Conservation (phyloP, 2,888 invertebrate genomes). For the Physocephala rufipes region DNA sequence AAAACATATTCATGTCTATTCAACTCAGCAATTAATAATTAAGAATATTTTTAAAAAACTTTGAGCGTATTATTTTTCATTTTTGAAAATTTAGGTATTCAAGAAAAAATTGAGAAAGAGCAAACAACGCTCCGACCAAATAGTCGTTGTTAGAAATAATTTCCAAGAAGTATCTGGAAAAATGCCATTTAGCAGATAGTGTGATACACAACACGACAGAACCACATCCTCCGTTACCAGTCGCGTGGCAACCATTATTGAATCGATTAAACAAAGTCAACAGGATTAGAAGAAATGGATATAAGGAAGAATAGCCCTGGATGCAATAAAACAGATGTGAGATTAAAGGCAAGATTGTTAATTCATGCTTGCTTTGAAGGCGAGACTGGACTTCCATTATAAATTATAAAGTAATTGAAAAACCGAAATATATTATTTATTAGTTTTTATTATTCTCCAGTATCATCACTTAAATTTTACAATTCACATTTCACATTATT, state of each 20-base stretch:
- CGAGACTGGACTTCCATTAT: no score
- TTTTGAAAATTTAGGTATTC: slow-evolving; percentile 23
- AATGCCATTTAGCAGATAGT: slow-evolving; percentile 20
- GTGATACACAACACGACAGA: slow-evolving; percentile 11
- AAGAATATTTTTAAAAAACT: no score
- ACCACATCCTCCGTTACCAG: slow-evolving; percentile 4
- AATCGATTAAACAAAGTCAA: slow-evolving; percentile 52
- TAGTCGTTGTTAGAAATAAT: slow-evolving; percentile 46
- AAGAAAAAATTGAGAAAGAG: slow-evolving; percentile 17
- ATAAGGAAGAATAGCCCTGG: no score
- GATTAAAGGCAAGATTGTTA: no score
- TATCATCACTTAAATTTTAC: slow-evolving; percentile 11
- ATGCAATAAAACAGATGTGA: no score
- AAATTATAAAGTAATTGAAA: no score
- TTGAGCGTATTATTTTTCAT: no score
- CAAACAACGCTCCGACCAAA: slow-evolving; percentile 35
- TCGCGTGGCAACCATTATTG: slow-evolving; percentile 58
- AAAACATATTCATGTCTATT: no score
- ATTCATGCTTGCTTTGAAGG: no score
- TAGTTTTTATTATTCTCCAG: slow-evolving; percentile 1
- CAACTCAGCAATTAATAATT: no score
- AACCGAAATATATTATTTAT: no score
- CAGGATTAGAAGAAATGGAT: background rate
- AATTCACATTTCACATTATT: background rate
- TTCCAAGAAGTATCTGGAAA: slow-evolving; percentile 33